Evolutionary conservation across 2,113 vertebrate genomes (phyloP).

Genomic region (Planiliza haematocheilus): DNA sequence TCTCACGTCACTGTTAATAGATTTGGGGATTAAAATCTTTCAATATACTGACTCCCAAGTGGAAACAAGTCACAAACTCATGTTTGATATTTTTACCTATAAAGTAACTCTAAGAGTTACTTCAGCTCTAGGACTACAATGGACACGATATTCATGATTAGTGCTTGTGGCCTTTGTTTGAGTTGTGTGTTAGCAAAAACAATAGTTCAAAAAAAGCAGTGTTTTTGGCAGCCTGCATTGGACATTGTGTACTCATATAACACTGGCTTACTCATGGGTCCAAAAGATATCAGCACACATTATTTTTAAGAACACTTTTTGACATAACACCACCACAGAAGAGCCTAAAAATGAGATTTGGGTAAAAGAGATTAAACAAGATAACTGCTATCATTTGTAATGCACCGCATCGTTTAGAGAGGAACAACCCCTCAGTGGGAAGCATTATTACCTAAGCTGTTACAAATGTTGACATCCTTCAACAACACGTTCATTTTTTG

Average conservation of each 20-base stretch:
- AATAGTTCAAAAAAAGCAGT: background rate
- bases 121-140: background rate
- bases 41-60: background rate
- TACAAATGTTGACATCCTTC: background rate
- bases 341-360: constrained; percentile 9
- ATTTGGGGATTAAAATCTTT: background rate
- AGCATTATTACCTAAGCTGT: no score
- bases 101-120: background rate
- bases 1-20: background rate
- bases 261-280: background rate
- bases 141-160: background rate
- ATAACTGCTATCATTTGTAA: background rate
- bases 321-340: background rate
- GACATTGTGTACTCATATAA: background rate
- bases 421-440: background rate
- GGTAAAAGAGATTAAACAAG: background rate
- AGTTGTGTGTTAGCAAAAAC: background rate
- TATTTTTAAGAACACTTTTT: background rate
- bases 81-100: background rate
- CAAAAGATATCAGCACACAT: background rate
- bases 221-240: background rate
- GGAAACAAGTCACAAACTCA: background rate
- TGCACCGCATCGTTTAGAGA: background rate
- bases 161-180: background rate
- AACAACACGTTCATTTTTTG: constrained; percentile 6